These are phyloP conservation scores for Sebastes jordani DNA, from an alignment of 2,797 vertebrate genomes.

Conservation along the genomic window DNA sequence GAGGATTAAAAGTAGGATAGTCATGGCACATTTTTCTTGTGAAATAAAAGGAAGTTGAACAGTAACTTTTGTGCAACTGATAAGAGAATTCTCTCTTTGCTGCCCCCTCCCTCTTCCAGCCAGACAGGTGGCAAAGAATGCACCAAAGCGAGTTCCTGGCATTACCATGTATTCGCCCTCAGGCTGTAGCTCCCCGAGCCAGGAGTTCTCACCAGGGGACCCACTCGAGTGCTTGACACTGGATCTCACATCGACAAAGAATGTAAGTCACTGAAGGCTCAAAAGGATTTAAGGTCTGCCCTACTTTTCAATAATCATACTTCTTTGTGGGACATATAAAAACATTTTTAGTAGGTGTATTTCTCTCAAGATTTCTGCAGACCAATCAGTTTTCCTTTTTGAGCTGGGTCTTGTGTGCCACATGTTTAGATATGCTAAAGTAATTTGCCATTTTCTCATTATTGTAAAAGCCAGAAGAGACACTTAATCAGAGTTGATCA, in stretches of 20 bases:
- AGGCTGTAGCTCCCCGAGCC: conserved; percentile 87
- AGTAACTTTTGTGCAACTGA: conserved; percentile 12
- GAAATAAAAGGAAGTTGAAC: neutral
- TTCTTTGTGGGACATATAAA: neutral
- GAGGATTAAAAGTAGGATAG: neutral
- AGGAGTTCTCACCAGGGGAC: conserved; percentile 88
- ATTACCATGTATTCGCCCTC: conserved; percentile 87
- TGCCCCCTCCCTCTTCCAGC: conserved; percentile 79
- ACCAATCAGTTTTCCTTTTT: neutral
- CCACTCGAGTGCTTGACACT: conserved; percentile 83
- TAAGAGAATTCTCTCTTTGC: conserved; percentile 26
- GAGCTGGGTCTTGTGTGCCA: neutral
- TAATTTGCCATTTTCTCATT: neutral
- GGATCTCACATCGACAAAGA: conserved; percentile 80
- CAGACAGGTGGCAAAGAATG: conserved; percentile 93
- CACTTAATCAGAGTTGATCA: neutral
- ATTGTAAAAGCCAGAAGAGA: neutral
- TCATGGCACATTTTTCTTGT: neutral
- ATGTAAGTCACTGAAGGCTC: conserved; percentile 54
- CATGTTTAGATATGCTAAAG: neutral
- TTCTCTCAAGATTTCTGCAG: neutral
- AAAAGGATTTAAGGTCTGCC: neutral
- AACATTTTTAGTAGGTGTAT: neutral
- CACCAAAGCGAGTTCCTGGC: conserved; percentile 85
- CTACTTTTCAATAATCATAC: neutral